Base-by-base conservation (phyloP, 2,888 invertebrate genomes). In the Drosophila limbata region DNA sequence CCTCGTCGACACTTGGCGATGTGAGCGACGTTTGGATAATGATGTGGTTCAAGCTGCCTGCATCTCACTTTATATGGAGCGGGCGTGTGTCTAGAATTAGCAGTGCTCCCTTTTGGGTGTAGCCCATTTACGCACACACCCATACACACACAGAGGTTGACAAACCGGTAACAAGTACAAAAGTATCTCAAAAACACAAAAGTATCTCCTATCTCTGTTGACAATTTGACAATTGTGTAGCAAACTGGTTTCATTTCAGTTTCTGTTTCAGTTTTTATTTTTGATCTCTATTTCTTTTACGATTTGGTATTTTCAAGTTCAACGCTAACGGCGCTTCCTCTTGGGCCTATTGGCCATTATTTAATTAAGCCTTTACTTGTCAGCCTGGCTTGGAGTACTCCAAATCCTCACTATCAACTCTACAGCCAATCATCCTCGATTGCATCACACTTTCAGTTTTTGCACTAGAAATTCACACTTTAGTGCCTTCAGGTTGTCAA, bases 151-250 rank as follows among this genome's bases (percentile, higher is more conserved):
- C 4, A 42, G 19, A 13, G 39, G 62, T 56, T 53, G 52, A 62
- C 69, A 69, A 84, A 89, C 84, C 84, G 87, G 84, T 84, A 81
- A 55, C 68, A 72, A 64, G 80, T 77, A 77, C 79, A 65, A 62
- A 72, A 71, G 66, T 55, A 55, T 35, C 55, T 55, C 33, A n/a
- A 44, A 21, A 44, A 57, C 67, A 70, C 66, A 74, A 74, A 69
- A 51, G 71, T 76, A 85, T 77, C 74, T 70, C 67, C 66, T 35
- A 65, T 50, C 60, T 35, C 50, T 56, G 73, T 78, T 83, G 86
- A 88, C 88, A 88, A 83, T 80, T 81, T 76, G 78, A 89, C 89
- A 89, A 89, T 89, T 87, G 80, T 84, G 73, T 51, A 25, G 42
- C 37, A 84, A 84, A 85, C 85, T 70, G 81, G 84, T 85, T 84